These are phyloP conservation scores for Choristoneura fumiferana DNA, from an alignment of 1,140 invertebrate species.

Conservation along the genomic window DNA sequence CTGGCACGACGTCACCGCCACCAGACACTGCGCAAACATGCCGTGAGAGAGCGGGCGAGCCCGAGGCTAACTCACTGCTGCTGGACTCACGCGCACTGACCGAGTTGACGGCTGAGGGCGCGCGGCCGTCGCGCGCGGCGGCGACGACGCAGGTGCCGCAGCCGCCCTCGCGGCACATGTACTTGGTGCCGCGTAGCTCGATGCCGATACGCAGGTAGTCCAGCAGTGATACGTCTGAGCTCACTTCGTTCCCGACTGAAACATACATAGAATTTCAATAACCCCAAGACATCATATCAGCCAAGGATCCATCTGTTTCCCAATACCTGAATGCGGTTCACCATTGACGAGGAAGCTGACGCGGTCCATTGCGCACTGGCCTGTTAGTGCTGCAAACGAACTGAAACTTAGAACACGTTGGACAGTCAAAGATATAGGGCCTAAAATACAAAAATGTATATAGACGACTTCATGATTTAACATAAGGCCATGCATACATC, in stretches of 20 bases:
- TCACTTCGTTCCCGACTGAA: conserved; percentile 58
- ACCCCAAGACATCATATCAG: no score
- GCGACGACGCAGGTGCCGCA: conserved; percentile 89
- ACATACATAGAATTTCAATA: conserved; percentile 30
- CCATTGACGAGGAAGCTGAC: neutral
- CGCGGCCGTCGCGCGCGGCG: conserved; percentile 73
- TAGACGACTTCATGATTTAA: no score
- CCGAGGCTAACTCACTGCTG: no score
- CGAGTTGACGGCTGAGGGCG: conserved; percentile 84
- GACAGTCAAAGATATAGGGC: no score
- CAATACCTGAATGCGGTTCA: neutral
- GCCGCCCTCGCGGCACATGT: conserved; percentile 89
- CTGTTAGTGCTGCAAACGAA: no score
- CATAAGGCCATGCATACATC: no score
- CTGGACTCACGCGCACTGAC: conserved; percentile 76
- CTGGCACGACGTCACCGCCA: conserved; percentile 81
- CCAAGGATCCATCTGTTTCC: neutral
- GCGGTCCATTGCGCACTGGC: neutral
- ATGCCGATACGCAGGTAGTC: conserved; percentile 30
- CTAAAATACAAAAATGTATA: no score
- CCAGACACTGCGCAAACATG: conserved; percentile 79
- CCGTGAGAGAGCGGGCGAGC: neutral
- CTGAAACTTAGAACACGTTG: no score
- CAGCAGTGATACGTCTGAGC: conserved; percentile 58
- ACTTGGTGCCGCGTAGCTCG: conserved; percentile 86